Evolutionary conservation across 2,113 vertebrate genomes (phyloP).

Genomic region (Pao palembangensis): DNA sequence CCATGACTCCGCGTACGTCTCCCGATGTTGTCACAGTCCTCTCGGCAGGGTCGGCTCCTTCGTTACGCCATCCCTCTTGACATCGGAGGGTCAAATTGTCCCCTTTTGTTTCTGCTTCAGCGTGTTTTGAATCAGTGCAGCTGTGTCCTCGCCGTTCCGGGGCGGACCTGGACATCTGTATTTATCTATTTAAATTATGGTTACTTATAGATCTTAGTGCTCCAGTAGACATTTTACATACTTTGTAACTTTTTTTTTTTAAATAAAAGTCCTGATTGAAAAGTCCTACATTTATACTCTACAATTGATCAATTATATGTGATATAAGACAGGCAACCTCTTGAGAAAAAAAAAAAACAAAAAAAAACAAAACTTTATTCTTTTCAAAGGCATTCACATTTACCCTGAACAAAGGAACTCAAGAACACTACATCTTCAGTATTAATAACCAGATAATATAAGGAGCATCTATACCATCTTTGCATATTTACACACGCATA

Average conservation of each 20-base stretch:
- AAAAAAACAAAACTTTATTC: slow-evolving; percentile 41
- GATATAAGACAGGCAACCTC: slow-evolving; percentile 6
- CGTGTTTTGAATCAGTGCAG: slow-evolving; percentile 56
- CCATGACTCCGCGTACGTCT: background rate
- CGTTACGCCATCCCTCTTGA: slow-evolving; percentile 27
- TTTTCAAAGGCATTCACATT: slow-evolving; percentile 68
- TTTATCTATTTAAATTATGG: slow-evolving; percentile 77
- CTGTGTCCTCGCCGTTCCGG: slow-evolving; percentile 30
- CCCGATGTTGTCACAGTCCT: slow-evolving; percentile 25
- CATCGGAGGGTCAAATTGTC: slow-evolving; percentile 29
- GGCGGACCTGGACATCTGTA: slow-evolving; percentile 44
- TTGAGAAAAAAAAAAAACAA: slow-evolving; percentile 45
- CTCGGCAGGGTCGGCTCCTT: slow-evolving; percentile 11
- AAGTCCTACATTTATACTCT: background rate
- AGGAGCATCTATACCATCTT: slow-evolving; percentile 54
- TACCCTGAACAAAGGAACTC: slow-evolving; percentile 59
- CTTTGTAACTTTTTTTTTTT: slow-evolving; percentile 63
- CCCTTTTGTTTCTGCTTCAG: slow-evolving; percentile 29
- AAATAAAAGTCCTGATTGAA: slow-evolving; percentile 56
- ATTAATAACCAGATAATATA: slow-evolving; percentile 54
- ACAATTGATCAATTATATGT: background rate
- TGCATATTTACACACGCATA: slow-evolving; percentile 36
- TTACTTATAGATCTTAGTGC: slow-evolving; percentile 45
- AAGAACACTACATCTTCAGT: slow-evolving; percentile 54
- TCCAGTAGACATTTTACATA: slow-evolving; percentile 33